phyloP scores from a whole-genome alignment of 2,113 vertebrate species.

The Apus apus region DNA sequence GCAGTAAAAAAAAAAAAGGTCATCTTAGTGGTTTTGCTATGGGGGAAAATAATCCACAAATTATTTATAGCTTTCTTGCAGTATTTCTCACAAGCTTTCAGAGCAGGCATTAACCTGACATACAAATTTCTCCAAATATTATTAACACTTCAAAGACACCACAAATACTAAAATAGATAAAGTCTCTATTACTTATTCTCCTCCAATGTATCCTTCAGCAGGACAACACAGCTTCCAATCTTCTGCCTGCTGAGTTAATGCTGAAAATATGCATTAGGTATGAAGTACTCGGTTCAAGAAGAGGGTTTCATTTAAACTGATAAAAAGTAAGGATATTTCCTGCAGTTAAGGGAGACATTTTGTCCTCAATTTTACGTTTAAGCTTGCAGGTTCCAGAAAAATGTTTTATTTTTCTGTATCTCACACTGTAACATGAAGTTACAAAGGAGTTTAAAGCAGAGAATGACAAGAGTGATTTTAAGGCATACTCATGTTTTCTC shows the following conservation, averaged over 20 bases:
- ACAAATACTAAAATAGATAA: neutral
- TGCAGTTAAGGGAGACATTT: neutral
- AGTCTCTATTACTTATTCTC: neutral
- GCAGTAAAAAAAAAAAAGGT: neutral
- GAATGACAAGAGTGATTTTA: neutral
- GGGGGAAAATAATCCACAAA: neutral
- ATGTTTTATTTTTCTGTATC: neutral
- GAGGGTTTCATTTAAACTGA: neutral
- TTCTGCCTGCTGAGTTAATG: conserved; percentile 1
- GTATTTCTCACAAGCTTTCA: neutral
- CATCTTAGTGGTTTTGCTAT: neutral
- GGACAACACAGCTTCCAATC: neutral
- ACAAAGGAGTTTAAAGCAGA: neutral
- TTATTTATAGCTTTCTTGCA: neutral
- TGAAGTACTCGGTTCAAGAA: neutral
- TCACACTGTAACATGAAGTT: neutral
- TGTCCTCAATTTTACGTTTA: neutral
- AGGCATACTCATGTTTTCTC: neutral
- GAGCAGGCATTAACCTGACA: neutral
- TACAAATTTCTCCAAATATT: conserved; percentile 9
- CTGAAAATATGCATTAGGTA: neutral
- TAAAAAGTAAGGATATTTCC: neutral
- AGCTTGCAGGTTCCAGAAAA: neutral
- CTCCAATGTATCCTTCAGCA: neutral
- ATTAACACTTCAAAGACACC: conserved; percentile 16